Percentiles rank a stretch among this genome's conserved stretches.
These are phyloP conservation scores for Tribolium castaneum DNA, from an alignment of 1,140 invertebrate species.

Conservation along the genomic window DNA sequence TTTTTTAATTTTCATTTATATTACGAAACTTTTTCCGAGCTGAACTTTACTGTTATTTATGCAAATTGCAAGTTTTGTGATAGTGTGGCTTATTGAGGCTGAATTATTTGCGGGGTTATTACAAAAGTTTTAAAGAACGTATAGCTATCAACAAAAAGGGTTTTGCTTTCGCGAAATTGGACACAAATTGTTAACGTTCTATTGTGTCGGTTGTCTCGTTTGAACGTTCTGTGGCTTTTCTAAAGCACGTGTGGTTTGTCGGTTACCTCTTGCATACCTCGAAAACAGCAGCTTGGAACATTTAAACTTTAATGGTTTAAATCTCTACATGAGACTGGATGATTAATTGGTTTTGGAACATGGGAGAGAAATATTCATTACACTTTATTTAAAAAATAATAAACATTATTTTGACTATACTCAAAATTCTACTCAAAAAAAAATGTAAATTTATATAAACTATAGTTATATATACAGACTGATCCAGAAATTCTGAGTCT, in stretches of 20 bases:
- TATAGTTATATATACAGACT: too few species aligned
- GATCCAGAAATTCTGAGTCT: too few species aligned
- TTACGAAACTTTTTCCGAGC: not conserved
- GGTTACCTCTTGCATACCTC: not conserved
- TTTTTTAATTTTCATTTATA: not conserved
- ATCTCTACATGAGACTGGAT: not conserved
- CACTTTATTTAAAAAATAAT: too few species aligned
- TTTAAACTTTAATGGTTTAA: not conserved
- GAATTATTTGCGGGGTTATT: too few species aligned
- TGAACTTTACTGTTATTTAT: too few species aligned
- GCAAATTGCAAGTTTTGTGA: not conserved
- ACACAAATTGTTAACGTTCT: not conserved
- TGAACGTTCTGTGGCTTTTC: not conserved
- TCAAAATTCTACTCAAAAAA: too few species aligned
- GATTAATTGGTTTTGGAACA: not conserved
- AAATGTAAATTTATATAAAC: too few species aligned
- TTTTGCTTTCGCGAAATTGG: not conserved
- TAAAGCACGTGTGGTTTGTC: not conserved
- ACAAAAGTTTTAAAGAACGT: too few species aligned
- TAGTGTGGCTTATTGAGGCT: too few species aligned
- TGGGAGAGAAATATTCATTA: too few species aligned
- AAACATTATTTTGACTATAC: too few species aligned
- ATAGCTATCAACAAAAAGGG: too few species aligned
- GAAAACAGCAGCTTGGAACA: not conserved
- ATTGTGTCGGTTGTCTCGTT: not conserved